Conservation (phyloP, 2,113 vertebrate species). For the Aegotheles bennettii region DNA sequence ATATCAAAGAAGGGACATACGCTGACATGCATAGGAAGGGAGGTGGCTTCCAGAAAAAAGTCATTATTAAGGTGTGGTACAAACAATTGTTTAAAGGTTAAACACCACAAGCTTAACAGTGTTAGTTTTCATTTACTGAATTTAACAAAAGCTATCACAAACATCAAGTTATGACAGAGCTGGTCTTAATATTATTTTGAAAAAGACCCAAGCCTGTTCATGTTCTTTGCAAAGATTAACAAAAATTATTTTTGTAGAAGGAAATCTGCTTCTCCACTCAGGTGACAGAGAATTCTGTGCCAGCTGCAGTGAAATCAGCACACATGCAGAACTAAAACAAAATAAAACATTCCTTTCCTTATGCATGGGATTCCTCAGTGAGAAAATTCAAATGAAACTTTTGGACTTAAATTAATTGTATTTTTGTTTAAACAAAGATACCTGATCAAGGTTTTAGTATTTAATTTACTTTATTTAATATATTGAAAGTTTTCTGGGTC, state of each 20-base stretch:
- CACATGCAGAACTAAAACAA: neutral
- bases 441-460: neutral
- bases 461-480: neutral
- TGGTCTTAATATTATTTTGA: neutral
- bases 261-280: neutral
- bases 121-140: neutral
- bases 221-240: neutral
- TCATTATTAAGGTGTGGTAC: slow-evolving; percentile 2
- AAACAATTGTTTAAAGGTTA: slow-evolving; percentile 10
- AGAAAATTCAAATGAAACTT: neutral
- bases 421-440: neutral
- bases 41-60: slow-evolving; percentile 20
- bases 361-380: neutral
- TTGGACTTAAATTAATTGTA: neutral
- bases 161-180: neutral
- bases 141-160: neutral
- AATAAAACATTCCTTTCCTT: neutral
- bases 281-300: neutral
- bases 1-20: neutral
- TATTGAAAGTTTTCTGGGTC: neutral
- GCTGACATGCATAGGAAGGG: neutral
- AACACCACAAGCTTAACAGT: neutral
- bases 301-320: neutral
- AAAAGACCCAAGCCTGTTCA: neutral
- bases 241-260: neutral